These are phyloP conservation scores for Epinephelus lanceolatus DNA, from an alignment of 2,113 vertebrate species.

Conservation along the genomic window DNA sequence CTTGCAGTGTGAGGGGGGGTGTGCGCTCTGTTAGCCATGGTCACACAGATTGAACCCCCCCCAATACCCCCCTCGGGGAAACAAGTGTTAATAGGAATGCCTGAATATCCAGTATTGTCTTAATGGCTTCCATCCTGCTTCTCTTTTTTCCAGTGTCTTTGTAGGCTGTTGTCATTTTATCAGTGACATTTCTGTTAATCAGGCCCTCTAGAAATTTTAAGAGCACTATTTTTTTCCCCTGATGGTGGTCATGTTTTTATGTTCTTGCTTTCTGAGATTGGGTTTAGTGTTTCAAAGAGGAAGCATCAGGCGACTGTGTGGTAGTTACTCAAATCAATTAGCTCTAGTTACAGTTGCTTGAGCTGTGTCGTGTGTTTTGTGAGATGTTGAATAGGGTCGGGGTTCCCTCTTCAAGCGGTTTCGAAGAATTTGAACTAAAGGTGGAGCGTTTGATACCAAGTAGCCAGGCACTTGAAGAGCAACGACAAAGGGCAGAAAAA, in stretches of 20 bases:
- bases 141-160: constrained; percentile 56
- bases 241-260: constrained; percentile 25
- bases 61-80: constrained; percentile 37
- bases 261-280: constrained; percentile 49
- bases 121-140: constrained; percentile 68
- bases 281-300: constrained; percentile 43
- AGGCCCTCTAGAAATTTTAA: constrained; percentile 39
- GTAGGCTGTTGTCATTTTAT: constrained; percentile 52
- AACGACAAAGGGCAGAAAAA: constrained; percentile 24
- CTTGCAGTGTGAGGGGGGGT: constrained; percentile 70
- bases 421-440: constrained; percentile 30
- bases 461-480: constrained; percentile 34
- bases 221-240: constrained; percentile 9
- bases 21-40: constrained; percentile 65
- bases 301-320: constrained; percentile 34
- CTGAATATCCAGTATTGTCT: constrained; percentile 81
- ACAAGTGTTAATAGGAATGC: constrained; percentile 75
- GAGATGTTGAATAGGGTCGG: constrained; percentile 24
- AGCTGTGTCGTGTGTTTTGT: constrained; percentile 38
- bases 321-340: constrained; percentile 59
- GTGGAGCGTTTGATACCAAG: constrained; percentile 35
- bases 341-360: constrained; percentile 52
- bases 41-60: constrained; percentile 57
- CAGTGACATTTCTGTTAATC: constrained; percentile 17
- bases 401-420: constrained; percentile 36